Conservation (phyloP, 1,140 invertebrate species). For the Notospermus geniculatus region DNA sequence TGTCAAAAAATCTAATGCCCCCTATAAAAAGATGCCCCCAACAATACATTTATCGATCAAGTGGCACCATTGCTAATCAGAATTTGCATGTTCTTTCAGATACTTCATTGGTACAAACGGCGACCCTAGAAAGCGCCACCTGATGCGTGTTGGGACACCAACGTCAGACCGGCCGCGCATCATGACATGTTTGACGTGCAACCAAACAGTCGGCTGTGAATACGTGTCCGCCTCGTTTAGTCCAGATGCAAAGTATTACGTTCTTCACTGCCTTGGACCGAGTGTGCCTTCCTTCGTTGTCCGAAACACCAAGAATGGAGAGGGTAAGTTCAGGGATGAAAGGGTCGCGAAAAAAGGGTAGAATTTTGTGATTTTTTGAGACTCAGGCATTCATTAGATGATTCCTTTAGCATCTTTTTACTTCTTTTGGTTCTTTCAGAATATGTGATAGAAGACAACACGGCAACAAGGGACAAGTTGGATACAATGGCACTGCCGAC, state of each 20-base stretch:
- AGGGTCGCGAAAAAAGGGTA: too few relatives aligned
- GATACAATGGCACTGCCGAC: constrained; percentile 76
- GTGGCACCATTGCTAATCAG: too few relatives aligned
- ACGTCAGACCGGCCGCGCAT: not conserved
- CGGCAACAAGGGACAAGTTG: constrained; percentile 59
- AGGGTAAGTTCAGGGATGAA: constrained; percentile 11
- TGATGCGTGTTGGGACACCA: constrained; percentile 56
- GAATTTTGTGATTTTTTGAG: too few relatives aligned
- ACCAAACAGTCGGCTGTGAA: constrained; percentile 58
- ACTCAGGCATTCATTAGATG: too few relatives aligned
- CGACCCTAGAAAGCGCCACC: constrained; percentile 77
- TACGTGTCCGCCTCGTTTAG: constrained; percentile 72
- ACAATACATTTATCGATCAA: too few relatives aligned
- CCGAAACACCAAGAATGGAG: constrained; percentile 22
- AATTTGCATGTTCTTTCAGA: too few relatives aligned
- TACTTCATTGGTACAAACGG: constrained; percentile 79
- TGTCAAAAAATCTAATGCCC: too few relatives aligned
- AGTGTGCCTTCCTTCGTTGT: constrained; percentile 74
- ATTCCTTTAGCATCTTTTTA: too few relatives aligned
- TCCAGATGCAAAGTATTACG: constrained; percentile 67
- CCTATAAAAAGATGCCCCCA: too few relatives aligned
- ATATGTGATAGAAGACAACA: constrained; percentile 46
- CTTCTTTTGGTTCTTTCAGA: too few relatives aligned
- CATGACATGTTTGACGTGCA: constrained; percentile 46
- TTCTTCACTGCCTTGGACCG: constrained; percentile 81